phyloP scores from a whole-genome alignment of 2,113 vertebrate species.

The Platichthys flesus region DNA sequence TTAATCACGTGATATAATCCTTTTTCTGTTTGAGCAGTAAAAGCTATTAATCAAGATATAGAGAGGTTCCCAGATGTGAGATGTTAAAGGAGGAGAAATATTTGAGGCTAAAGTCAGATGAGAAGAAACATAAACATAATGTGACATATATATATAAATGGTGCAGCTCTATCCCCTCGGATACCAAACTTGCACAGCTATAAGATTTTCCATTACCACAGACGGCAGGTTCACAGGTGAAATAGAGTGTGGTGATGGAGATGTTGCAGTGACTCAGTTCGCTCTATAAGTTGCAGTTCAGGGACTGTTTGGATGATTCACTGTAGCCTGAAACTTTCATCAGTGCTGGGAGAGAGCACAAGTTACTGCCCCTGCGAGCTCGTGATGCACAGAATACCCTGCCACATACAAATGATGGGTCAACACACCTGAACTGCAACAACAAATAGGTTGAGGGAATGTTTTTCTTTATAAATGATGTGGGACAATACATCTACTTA shows the following conservation, averaged over 20 bases:
- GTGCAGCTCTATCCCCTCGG: not conserved
- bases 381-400: not conserved
- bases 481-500: not conserved
- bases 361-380: not conserved
- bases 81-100: not conserved
- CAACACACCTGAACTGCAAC: not conserved
- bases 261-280: not conserved
- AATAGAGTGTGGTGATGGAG: not conserved
- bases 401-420: not conserved
- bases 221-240: not conserved
- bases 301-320: not conserved
- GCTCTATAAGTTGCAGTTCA: not conserved
- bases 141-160: too few relatives aligned
- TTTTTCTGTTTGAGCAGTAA: not conserved
- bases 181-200: not conserved
- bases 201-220: conserved; percentile 34
- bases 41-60: not conserved
- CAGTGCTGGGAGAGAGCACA: not conserved
- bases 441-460: not conserved
- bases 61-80: not conserved
- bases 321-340: not conserved
- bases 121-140: too few relatives aligned
- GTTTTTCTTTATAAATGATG: not conserved
- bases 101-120: too few relatives aligned
- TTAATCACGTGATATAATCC: not conserved